Conservation (phyloP, 37 sponge, comb jelly and placozoan species). For the Eunapius fragilis region DNA sequence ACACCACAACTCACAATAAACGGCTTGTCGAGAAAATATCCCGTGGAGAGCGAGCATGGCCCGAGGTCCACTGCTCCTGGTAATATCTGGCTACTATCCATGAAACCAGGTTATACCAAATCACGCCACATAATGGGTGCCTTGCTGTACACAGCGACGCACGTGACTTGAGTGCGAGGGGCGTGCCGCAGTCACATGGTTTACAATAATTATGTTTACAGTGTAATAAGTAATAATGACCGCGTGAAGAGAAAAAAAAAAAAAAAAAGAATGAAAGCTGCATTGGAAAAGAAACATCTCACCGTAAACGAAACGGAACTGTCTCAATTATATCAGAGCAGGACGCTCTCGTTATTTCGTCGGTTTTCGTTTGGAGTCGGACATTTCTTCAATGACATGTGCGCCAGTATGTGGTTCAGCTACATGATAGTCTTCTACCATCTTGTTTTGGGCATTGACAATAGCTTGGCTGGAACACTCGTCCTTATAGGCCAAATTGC, state of each 20-base stretch:
- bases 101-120: neutral
- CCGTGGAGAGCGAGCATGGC: constrained; percentile 60
- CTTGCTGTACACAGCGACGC: neutral
- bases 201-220: neutral
- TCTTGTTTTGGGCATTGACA: constrained; percentile 61
- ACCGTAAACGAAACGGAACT: neutral
- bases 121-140: constrained; percentile 1
- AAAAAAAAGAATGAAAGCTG: too few species aligned
- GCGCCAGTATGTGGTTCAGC: constrained; percentile 97
- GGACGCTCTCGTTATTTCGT: constrained; percentile 19
- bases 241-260: too few species aligned
- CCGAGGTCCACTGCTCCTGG: constrained; percentile 85
- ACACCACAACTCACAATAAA: constrained; percentile 64
- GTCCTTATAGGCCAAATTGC: constrained; percentile 94
- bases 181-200: neutral
- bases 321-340: neutral
- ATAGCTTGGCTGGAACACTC: constrained; percentile 80
- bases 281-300: neutral
- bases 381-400: constrained; percentile 96
- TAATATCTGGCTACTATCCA: constrained; percentile 73
- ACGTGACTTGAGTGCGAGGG: neutral
- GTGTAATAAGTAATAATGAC: neutral
- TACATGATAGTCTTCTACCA: constrained; percentile 92
- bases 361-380: constrained; percentile 85
- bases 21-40: constrained; percentile 50